Conservation (phyloP, 2,888 invertebrate species). For the Nymphalis polychloros region DNA sequence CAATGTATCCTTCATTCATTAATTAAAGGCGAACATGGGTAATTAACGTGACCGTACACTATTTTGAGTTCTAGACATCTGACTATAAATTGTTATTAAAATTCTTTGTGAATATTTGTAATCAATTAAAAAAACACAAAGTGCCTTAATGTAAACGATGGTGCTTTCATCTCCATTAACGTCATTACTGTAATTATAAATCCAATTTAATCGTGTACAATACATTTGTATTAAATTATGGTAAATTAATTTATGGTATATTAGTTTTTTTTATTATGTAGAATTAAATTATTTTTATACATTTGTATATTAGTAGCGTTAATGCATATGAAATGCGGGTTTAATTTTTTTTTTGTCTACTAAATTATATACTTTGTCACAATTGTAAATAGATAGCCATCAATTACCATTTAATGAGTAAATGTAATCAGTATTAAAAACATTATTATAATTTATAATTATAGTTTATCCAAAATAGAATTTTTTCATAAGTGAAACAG, state of each 20-base stretch:
- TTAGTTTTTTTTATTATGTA: constrained; percentile 41
- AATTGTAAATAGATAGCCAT: constrained; percentile 73
- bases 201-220: neutral
- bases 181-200: neutral
- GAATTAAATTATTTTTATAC: constrained; percentile 61
- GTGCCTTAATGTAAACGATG: constrained; percentile 24
- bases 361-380: constrained; percentile 71
- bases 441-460: constrained; percentile 67
- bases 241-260: constrained; percentile 19
- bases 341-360: constrained; percentile 55
- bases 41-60: too few species aligned
- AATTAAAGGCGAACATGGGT: too few species aligned
- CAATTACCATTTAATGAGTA: constrained; percentile 69
- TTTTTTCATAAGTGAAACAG: neutral
- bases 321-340: constrained; percentile 72
- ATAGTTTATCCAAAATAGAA: neutral
- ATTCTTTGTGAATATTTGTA: neutral
- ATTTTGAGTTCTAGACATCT: too few species aligned
- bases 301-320: constrained; percentile 58
- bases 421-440: constrained; percentile 79
- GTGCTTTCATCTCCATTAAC: constrained; percentile 21
- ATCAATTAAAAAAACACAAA: neutral
- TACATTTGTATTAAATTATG: neutral
- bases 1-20: too few species aligned
- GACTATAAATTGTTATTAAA: neutral